Conservation (phyloP, 2,113 vertebrate genomes). For the Hyperoodon ampullatus region DNA sequence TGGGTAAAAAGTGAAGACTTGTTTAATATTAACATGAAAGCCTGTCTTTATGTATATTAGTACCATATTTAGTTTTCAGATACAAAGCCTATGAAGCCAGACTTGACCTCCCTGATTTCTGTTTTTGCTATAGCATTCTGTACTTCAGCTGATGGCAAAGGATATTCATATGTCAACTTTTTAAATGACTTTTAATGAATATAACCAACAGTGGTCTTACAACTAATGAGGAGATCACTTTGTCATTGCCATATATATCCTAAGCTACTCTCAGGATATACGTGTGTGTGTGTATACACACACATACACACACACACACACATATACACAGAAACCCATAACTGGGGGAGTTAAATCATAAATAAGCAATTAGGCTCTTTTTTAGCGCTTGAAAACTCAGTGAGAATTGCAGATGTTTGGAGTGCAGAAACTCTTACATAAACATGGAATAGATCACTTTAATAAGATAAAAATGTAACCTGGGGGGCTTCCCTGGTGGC, state of each 20-base stretch:
- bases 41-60: not conserved
- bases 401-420: not conserved
- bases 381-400: constrained; percentile 25
- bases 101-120: not conserved
- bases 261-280: not conserved
- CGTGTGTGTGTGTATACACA: not conserved
- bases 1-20: not conserved
- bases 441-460: constrained; percentile 28
- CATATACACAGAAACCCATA: not conserved
- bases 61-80: constrained; percentile 33
- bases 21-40: constrained; percentile 45
- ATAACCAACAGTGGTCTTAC: not conserved
- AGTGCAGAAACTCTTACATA: not conserved
- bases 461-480: constrained; percentile 19
- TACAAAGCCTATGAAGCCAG: not conserved
- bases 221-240: not conserved
- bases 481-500: not conserved
- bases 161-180: not conserved
- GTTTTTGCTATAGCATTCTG: not conserved
- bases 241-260: not conserved
- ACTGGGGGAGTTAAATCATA: not conserved
- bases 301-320: too few relatives aligned
- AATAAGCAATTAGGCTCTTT: constrained; percentile 27
- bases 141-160: not conserved
- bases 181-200: not conserved